Percentiles rank a stretch among this genome's conserved stretches.
Conservation (phyloP, 2,888 invertebrate species). For the Boloria selene region DNA sequence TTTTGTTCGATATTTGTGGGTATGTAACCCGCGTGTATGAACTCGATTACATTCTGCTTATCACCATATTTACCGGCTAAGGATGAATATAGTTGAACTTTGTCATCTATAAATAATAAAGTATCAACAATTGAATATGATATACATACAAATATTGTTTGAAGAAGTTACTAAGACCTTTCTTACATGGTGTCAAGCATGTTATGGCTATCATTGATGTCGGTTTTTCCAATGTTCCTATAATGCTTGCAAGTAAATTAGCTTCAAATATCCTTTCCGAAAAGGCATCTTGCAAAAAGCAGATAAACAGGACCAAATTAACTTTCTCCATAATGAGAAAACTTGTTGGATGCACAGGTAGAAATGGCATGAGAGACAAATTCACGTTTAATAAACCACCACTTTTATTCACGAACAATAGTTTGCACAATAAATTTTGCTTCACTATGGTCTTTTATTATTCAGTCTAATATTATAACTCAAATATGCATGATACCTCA, state of each 20-base stretch:
- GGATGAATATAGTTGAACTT: conserved; percentile 50
- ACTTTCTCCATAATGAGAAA: conserved; percentile 27
- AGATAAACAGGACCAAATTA: conserved; percentile 15
- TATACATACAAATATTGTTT: neutral
- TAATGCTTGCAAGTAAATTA: conserved; percentile 23
- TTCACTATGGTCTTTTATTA: conserved; percentile 17
- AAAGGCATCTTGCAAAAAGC: conserved; percentile 13
- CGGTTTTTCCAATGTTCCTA: conserved; percentile 27
- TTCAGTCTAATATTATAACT: neutral
- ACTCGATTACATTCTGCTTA: conserved; percentile 52
- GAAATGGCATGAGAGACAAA: conserved; percentile 19
- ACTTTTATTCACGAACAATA: conserved; percentile 21
- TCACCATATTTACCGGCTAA: conserved; percentile 48
- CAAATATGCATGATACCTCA: conserved; percentile 2
- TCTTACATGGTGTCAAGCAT: conserved; percentile 34
- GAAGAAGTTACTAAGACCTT: neutral
- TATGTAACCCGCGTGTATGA: conserved; percentile 46
- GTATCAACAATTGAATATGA: conserved; percentile 23
- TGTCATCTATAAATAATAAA: conserved; percentile 53
- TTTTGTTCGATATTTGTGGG: conserved; percentile 49
- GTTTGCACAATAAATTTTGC: conserved; percentile 35
- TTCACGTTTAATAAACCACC: conserved; percentile 25
- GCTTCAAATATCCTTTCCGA: conserved; percentile 13
- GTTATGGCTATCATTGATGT: conserved; percentile 25
- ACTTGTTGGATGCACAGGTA: conserved; percentile 18